A percentile compares a stretch with the other conserved stretches of the same genome.
Evolutionary conservation across 2,113 vertebrate genomes (phyloP).

Genomic region (Podarcis muralis): DNA sequence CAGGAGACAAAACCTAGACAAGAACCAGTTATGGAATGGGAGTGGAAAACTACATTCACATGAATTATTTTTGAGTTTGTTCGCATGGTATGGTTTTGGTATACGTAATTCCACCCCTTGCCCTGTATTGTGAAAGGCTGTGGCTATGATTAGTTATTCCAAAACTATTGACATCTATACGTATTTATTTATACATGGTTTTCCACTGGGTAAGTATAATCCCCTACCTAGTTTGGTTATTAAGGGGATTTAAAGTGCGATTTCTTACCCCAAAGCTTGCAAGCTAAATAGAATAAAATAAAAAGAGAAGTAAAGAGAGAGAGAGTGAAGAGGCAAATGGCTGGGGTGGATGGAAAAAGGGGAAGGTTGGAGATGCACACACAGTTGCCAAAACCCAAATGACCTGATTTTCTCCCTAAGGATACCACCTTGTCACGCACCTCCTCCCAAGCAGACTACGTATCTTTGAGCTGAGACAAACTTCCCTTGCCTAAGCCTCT

Average conservation of each 20-base stretch:
- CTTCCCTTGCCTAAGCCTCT: background rate
- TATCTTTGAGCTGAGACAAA: background rate
- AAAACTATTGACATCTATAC: background rate
- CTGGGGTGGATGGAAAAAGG: background rate
- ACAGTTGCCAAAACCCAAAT: background rate
- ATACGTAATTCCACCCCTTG: no score
- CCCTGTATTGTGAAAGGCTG: background rate
- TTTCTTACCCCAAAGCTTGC: background rate
- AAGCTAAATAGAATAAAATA: background rate
- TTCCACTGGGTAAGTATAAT: background rate
- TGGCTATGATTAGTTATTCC: background rate
- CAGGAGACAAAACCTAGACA: slow-evolving; percentile 26
- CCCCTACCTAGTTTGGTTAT: background rate
- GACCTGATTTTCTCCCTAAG: background rate
- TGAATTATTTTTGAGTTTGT: background rate
- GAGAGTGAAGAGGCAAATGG: background rate
- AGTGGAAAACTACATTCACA: background rate
- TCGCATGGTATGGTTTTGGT: background rate
- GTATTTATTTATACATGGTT: background rate
- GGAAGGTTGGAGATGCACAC: background rate
- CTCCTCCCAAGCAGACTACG: background rate
- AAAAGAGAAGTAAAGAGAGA: background rate
- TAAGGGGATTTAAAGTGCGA: background rate
- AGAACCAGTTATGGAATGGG: background rate
- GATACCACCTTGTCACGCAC: background rate